Conservation (phyloP, 1,140 invertebrate genomes). For the Leguminivora glycinivorella region DNA sequence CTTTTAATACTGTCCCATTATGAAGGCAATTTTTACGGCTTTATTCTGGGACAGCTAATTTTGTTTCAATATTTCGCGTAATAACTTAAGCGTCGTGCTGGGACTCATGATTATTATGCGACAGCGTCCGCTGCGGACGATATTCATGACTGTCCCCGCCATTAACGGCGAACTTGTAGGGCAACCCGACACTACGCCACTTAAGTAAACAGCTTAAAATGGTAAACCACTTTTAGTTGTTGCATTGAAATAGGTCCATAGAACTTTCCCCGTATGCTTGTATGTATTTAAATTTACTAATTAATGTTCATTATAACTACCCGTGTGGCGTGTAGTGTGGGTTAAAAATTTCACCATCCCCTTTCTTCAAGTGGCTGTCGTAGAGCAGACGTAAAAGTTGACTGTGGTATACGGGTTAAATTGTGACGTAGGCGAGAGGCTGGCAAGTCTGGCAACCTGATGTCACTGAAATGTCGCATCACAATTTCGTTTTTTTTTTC, state of each 20-base stretch:
- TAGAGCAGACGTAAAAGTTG: too few relatives aligned
- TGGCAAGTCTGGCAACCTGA: too few relatives aligned
- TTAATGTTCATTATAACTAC: too few relatives aligned
- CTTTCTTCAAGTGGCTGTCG: too few relatives aligned
- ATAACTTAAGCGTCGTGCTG: conserved; percentile 65
- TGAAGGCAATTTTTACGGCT: conserved; percentile 50
- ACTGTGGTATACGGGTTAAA: too few relatives aligned
- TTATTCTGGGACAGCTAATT: conserved; percentile 54
- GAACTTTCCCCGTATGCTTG: neutral
- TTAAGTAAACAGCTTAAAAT: conserved; percentile 5
- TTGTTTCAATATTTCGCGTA: conserved; percentile 57
- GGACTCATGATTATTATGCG: conserved; percentile 63
- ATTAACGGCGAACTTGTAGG: conserved; percentile 25
- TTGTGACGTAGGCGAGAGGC: too few relatives aligned
- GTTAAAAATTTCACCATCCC: too few relatives aligned
- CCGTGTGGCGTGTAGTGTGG: too few relatives aligned
- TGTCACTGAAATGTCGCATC: too few relatives aligned
- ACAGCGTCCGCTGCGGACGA: conserved; percentile 44
- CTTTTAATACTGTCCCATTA: conserved; percentile 44
- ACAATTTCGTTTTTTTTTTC: too few relatives aligned
- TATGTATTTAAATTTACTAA: neutral
- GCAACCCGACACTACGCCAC: conserved; percentile 6
- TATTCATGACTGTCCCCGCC: conserved; percentile 48
- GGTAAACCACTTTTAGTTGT: conserved; percentile 15
- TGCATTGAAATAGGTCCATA: conserved; percentile 20